Evolutionary conservation across 1,140 invertebrate genomes (phyloP).

Genomic region (Bombus difficillimus): DNA sequence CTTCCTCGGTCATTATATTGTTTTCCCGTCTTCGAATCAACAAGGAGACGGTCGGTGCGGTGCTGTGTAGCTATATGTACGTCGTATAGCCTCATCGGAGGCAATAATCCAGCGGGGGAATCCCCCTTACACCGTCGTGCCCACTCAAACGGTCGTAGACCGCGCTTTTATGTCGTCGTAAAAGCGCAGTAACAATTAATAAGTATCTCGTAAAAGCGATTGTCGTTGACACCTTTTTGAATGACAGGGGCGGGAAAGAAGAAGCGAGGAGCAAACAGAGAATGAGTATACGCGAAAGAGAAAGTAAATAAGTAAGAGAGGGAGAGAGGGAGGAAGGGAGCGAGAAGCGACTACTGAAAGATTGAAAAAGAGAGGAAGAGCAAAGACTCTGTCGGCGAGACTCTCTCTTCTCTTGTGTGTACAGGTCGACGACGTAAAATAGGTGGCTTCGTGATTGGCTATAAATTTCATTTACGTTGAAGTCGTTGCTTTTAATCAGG

Average conservation of each 20-base stretch:
- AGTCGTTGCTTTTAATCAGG: constrained; percentile 81
- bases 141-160: constrained; percentile 79
- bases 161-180: constrained; percentile 82
- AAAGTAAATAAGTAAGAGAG: no score
- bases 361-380: constrained; percentile 8
- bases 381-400: neutral
- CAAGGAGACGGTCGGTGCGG: constrained; percentile 18
- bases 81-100: constrained; percentile 65
- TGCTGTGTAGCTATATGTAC: constrained; percentile 44
- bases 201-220: constrained; percentile 83
- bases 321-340: no score
- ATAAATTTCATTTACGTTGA: constrained; percentile 80
- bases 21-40: constrained; percentile 40
- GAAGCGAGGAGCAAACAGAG: constrained; percentile 27
- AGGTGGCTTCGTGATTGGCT: constrained; percentile 76
- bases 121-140: constrained; percentile 66
- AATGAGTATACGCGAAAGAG: no score
- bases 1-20: constrained; percentile 5
- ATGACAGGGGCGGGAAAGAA: constrained; percentile 77
- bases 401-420: constrained; percentile 6
- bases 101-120: constrained; percentile 77
- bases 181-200: constrained; percentile 83
- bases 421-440: constrained; percentile 41
- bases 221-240: constrained; percentile 83
- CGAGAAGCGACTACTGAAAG: neutral